phyloP scores from a whole-genome alignment of 1,140 invertebrate species.

The Euborellia annulipes region DNA sequence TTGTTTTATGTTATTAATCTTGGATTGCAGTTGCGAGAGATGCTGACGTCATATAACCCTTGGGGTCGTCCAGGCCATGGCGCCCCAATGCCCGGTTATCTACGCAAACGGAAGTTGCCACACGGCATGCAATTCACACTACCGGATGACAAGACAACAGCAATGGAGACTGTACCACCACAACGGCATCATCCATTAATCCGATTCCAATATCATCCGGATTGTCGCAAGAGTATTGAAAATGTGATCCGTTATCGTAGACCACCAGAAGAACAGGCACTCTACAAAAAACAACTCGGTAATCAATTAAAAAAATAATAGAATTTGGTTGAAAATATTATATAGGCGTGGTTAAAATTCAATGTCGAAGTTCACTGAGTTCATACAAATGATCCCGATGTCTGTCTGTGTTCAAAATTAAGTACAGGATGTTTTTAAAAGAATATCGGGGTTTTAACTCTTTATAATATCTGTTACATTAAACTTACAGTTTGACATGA shows the following conservation, averaged over 20 bases:
- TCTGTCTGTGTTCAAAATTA: too few species aligned
- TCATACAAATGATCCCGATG: too few species aligned
- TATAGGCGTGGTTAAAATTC: too few species aligned
- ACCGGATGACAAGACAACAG: not conserved
- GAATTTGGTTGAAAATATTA: too few species aligned
- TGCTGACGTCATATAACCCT: slow-evolving; percentile 28
- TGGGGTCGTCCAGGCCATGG: slow-evolving; percentile 33
- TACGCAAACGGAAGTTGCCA: slow-evolving; percentile 29
- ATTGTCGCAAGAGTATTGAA: slow-evolving; percentile 17
- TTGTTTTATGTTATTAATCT: too few species aligned
- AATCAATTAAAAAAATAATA: too few species aligned
- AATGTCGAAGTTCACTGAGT: too few species aligned
- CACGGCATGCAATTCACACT: not conserved
- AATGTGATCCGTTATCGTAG: slow-evolving; percentile 18
- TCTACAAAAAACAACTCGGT: slow-evolving; percentile 19
- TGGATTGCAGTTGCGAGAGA: slow-evolving; percentile 26
- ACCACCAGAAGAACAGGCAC: slow-evolving; percentile 11
- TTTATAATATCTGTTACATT: too few species aligned
- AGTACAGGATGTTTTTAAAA: too few species aligned
- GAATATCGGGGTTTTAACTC: too few species aligned
- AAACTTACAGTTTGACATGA: too few species aligned
- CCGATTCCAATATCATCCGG: slow-evolving; percentile 17
- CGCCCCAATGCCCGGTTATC: slow-evolving; percentile 26
- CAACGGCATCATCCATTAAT: slow-evolving; percentile 13
- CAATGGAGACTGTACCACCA: not conserved